Conservation (phyloP, 2,888 invertebrate species). For the Frankliniella fusca region DNA sequence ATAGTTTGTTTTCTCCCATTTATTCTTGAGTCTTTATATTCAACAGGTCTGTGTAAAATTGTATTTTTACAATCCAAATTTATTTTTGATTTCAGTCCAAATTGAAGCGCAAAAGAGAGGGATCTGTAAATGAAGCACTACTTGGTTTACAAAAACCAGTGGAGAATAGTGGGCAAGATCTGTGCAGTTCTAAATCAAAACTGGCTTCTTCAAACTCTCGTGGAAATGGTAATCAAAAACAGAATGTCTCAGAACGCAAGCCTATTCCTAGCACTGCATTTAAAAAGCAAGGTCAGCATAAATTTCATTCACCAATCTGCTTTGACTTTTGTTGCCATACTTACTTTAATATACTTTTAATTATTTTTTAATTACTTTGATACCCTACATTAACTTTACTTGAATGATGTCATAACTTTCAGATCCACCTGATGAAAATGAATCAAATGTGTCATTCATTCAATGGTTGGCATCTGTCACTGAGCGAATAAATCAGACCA, state of each 20-base stretch:
- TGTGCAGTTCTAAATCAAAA: background rate
- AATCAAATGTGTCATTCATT: slow-evolving; percentile 49
- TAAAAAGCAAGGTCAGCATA: background rate
- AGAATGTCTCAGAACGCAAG: background rate
- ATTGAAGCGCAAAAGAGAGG: slow-evolving; percentile 12
- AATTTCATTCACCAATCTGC: background rate
- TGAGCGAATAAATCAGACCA: slow-evolving; percentile 69
- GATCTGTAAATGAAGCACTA: background rate
- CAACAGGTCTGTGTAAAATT: background rate
- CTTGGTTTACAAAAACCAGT: background rate
- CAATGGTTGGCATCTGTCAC: slow-evolving; percentile 73
- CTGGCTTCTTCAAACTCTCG: background rate
- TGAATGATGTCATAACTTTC: slow-evolving; percentile 25
- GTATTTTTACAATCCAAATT: background rate
- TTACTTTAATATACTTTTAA: background rate
- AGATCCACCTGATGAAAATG: background rate
- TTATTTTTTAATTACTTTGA: background rate
- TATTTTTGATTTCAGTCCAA: background rate
- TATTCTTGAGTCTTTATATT: background rate
- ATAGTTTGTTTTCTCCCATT: too few species aligned
- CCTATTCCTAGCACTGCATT: background rate
- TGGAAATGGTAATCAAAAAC: background rate
- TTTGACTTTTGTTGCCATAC: background rate
- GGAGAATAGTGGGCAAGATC: background rate
- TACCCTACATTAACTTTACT: slow-evolving; percentile 15